Evolutionary conservation across 2,888 invertebrate species (phyloP).

Genomic region (Epistrophella euchroma): DNA sequence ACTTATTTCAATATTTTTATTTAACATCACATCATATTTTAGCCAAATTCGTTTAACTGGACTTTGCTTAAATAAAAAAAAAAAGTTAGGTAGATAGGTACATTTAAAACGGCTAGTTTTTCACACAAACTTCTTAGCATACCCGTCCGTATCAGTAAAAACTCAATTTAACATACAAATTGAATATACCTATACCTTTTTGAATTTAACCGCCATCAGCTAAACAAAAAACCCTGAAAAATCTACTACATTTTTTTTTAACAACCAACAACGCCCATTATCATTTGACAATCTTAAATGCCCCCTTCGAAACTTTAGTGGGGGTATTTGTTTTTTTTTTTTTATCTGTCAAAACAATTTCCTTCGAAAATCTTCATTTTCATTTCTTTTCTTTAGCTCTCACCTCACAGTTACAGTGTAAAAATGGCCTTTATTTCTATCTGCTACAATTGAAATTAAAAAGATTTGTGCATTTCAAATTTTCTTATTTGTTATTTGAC

Average conservation of each 20-base stretch:
- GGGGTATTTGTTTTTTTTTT: conserved; percentile 37
- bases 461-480: conserved; percentile 2
- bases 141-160: too few species aligned
- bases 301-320: conserved; percentile 29
- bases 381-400: background rate
- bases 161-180: too few species aligned
- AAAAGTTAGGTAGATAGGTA: too few species aligned
- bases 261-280: conserved; percentile 46
- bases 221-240: background rate
- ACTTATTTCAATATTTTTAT: too few species aligned
- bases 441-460: conserved; percentile 57
- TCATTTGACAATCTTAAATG: conserved; percentile 1
- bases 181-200: too few species aligned
- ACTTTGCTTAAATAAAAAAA: too few species aligned
- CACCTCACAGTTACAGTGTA: background rate
- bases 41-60: too few species aligned
- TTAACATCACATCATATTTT: too few species aligned
- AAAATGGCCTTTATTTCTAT: conserved; percentile 62
- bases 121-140: too few species aligned
- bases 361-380: conserved; percentile 18
- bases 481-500: conserved; percentile 47
- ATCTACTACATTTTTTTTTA: conserved; percentile 40
- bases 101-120: too few species aligned
- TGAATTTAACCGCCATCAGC: background rate
- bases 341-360: conserved; percentile 61